Evolutionary conservation across 2,888 invertebrate species (phyloP).

Genomic region (Drosophila borealis): DNA sequence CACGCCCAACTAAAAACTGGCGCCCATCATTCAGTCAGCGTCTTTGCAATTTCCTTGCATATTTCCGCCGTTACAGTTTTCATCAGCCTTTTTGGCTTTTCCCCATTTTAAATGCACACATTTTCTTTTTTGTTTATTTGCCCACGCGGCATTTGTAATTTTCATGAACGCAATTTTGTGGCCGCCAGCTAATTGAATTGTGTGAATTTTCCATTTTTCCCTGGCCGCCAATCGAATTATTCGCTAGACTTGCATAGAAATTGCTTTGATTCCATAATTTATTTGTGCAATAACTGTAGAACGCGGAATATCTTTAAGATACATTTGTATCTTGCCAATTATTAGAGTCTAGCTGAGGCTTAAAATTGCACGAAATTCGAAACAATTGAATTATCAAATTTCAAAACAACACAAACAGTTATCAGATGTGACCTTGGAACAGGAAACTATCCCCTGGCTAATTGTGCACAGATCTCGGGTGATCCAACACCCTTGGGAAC

Average conservation of each 20-base stretch:
- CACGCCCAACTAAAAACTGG: conserved; percentile 7
- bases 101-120: conserved; percentile 36
- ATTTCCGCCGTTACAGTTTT: conserved; percentile 81
- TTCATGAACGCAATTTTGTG: conserved; percentile 67
- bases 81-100: conserved; percentile 61
- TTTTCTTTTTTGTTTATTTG: conserved; percentile 71
- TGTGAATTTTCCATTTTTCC: conserved; percentile 51
- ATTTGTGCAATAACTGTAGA: background rate
- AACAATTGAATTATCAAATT: background rate
- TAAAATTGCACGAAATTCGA: background rate
- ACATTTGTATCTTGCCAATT: background rate
- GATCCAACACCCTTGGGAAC: conserved; percentile 70
- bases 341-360: background rate
- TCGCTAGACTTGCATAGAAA: conserved; percentile 10
- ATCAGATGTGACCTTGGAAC: conserved; percentile 32
- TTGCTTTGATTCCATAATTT: conserved; percentile 4
- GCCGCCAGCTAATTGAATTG: conserved; percentile 79
- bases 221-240: conserved; percentile 31
- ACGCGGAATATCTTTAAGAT: background rate
- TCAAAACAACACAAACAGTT: conserved; percentile 12
- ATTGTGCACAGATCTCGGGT: conserved; percentile 24
- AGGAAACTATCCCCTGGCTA: conserved; percentile 34
- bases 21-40: conserved; percentile 60
- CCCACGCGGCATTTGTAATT: conserved; percentile 54
- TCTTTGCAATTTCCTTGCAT: conserved; percentile 83